Base-by-base conservation (phyloP, 2,797 vertebrate genomes). In the Sarcophilus harrisii region DNA sequence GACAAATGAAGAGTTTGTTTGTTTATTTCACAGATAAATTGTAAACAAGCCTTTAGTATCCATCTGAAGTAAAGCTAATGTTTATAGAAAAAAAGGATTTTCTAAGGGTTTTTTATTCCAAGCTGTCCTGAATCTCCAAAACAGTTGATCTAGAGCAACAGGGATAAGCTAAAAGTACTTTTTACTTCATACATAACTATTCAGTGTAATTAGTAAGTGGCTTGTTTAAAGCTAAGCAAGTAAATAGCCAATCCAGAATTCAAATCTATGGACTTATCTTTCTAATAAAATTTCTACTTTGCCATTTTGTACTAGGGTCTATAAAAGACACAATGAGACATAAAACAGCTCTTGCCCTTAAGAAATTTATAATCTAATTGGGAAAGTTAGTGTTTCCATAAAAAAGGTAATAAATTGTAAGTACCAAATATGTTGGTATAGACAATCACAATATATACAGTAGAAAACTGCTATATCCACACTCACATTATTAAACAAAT, bases 261-360 rank as follows among this genome's bases (percentile, higher is more conserved):
- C n/a, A 81, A 81, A 81, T 81, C 21, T 11, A 45, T 45, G 73
- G 73, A 81, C 24, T 45, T 45, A 73, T 81, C 38, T 81, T 45
- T 21, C 73, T 81, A 81, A 45, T 81, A 45, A 81, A 81, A 81
- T 81, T 27, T 81, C 73, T 81, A 81, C 38, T 81, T 45, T 45
- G 66, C n/a, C n/a, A 81, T 8, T 81, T 5, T 81, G 21, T 81
- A 45, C 2, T 45, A 38, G n/a, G 2, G 11, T 0, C 9, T 81
- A 0, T 81, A 21, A 24, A 45, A 81, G 66, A 81, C 66, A 38
- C 21, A 11, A 81, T 45, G 91, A 57, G 96, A 94, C 91, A 95
- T 91, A 93, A 95, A 54, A 28, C 1, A 1, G 94, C 94, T 93
- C 91, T 81, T 95, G 87, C 27, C 94, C 93, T 96, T 87, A 94